A percentile compares a stretch with the other conserved stretches of the same genome.
Conservation (phyloP, 2,113 vertebrate species). For the Microcebus jonahi region DNA sequence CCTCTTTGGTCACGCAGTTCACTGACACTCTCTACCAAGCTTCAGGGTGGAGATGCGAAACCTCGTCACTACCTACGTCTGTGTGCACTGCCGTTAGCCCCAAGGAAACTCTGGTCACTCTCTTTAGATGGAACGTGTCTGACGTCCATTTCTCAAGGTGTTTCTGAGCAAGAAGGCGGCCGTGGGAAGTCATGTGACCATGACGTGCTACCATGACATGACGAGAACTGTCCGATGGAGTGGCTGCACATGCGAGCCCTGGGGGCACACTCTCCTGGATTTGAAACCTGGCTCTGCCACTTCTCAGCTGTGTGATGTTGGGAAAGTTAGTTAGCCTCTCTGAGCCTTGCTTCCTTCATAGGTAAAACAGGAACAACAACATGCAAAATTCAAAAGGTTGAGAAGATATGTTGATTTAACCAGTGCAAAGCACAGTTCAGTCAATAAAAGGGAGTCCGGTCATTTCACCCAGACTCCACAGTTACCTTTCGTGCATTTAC, state of each 20-base stretch:
- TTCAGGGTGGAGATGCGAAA: neutral
- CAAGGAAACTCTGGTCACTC: neutral
- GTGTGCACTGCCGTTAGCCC: fast-evolving
- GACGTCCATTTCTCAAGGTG: neutral
- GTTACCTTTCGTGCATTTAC: neutral
- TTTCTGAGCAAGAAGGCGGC: neutral
- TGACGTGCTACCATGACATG: fast-evolving
- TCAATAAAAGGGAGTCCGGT: neutral
- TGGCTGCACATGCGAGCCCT: fast-evolving
- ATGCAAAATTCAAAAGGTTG: neutral
- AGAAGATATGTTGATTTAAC: fast-evolving
- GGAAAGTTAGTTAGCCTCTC: neutral
- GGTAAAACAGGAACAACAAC: neutral
- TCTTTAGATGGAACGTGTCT: neutral
- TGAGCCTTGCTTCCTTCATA: neutral
- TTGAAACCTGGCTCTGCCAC: neutral
- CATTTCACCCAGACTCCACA: too few relatives aligned
- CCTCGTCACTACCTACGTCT: too few relatives aligned
- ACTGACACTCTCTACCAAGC: neutral
- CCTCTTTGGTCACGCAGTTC: neutral
- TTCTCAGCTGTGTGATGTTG: neutral
- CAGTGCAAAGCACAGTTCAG: neutral
- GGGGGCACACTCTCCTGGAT: neutral
- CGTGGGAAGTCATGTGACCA: fast-evolving
- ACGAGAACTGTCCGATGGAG: fast-evolving